Evolutionary conservation across 2,888 invertebrate species (phyloP).

Genomic region (Thecophora atra): DNA sequence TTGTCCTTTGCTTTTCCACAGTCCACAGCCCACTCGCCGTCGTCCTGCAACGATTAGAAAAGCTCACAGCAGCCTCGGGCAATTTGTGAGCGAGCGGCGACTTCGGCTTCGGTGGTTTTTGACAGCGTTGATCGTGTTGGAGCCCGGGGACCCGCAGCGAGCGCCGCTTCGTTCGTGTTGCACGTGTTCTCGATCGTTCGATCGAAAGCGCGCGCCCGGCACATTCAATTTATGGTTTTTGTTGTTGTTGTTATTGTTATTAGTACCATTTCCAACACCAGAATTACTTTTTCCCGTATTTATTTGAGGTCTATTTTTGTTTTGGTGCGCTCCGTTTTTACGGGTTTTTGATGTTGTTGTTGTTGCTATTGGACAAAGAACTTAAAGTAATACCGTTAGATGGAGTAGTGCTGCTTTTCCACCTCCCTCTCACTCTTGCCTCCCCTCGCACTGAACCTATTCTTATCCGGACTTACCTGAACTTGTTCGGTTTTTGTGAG

Average conservation of each 20-base stretch:
- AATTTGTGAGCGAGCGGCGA: conserved; percentile 23
- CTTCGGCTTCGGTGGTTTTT: conserved; percentile 10
- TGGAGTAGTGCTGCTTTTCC: neutral
- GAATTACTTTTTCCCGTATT: neutral
- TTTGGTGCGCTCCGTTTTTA: neutral
- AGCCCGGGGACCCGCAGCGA: conserved; percentile 30
- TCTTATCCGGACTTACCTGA: no score
- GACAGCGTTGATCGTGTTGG: conserved; percentile 29
- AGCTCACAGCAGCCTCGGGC: conserved; percentile 18
- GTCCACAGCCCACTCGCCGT: neutral
- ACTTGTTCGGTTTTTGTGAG: conserved; percentile 12
- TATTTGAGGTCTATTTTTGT: neutral
- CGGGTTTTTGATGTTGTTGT: neutral
- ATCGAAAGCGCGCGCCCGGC: neutral
- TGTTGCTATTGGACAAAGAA: conserved; percentile 5
- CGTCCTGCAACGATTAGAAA: neutral
- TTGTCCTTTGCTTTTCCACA: neutral
- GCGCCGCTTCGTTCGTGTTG: conserved; percentile 11
- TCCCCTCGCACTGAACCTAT: neutral
- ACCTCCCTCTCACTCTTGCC: neutral
- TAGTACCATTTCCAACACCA: conserved; percentile 12
- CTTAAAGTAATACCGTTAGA: neutral
- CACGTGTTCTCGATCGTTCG: conserved; percentile 16
- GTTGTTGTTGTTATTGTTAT: conserved; percentile 8
- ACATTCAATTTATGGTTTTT: conserved; percentile 24